These are phyloP conservation scores for Ispidina lecontei DNA, from an alignment of 2,797 vertebrate species.

Conservation along the genomic window DNA sequence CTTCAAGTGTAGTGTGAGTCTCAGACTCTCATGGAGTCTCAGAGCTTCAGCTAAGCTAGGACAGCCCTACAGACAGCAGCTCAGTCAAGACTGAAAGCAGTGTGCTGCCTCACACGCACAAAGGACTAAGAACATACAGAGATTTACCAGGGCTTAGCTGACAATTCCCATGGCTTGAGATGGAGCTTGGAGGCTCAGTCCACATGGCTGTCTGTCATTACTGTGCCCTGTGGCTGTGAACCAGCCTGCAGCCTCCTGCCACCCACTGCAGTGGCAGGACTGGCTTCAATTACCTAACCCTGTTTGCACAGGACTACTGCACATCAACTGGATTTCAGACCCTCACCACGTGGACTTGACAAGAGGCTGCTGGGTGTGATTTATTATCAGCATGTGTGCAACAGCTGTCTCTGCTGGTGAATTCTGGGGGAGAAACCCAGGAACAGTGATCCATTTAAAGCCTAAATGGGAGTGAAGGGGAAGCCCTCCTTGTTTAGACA, in stretches of 20 bases:
- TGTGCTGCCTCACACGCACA: background rate
- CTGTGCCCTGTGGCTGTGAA: background rate
- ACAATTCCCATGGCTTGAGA: background rate
- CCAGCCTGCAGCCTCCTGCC: background rate
- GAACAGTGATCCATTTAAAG: background rate
- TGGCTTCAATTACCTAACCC: background rate
- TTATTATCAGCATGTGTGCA: background rate
- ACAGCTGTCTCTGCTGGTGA: background rate
- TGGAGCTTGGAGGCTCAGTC: background rate
- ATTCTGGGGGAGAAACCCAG: background rate
- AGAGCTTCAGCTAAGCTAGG: background rate
- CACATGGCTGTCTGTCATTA: background rate
- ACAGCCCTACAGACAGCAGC: background rate
- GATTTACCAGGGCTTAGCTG: background rate
- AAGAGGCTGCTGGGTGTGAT: background rate
- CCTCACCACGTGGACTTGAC: background rate
- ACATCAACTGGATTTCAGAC: background rate
- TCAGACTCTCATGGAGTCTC: background rate
- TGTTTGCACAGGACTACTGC: background rate
- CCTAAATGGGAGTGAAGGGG: background rate
- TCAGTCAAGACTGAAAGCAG: background rate
- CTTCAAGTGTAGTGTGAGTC: background rate
- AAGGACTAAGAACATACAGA: background rate
- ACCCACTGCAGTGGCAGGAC: background rate
- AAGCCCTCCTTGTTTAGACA: background rate